Conservation (phyloP, 2,113 vertebrate species). For the Pachycephala philippinensis region DNA sequence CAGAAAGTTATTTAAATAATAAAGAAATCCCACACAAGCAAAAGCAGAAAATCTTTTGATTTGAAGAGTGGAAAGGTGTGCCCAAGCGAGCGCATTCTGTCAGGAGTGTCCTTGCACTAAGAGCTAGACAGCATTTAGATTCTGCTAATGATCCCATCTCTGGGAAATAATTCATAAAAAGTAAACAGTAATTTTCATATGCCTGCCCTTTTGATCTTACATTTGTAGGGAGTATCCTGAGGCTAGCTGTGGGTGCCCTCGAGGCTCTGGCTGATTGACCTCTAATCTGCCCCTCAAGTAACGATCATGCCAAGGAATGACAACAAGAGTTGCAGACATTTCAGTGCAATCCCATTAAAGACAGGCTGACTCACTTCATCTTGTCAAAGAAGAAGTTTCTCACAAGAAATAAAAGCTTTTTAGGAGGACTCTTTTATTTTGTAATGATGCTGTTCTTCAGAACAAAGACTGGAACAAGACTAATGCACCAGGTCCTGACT, state of each 20-base stretch:
- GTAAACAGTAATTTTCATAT: slow-evolving; percentile 47
- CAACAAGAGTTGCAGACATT: slow-evolving; percentile 54
- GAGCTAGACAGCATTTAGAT: slow-evolving; percentile 26
- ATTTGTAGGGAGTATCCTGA: slow-evolving; percentile 48
- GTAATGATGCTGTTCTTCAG: not conserved
- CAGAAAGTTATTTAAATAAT: slow-evolving; percentile 9
- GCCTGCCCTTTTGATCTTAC: slow-evolving; percentile 45
- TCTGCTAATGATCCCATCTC: slow-evolving; percentile 58
- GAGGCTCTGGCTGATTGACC: slow-evolving; percentile 33
- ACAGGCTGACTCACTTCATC: slow-evolving; percentile 3
- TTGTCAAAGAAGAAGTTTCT: slow-evolving; percentile 19
- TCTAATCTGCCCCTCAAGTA: slow-evolving; percentile 43
- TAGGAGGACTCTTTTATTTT: not conserved
- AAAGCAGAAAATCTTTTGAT: not conserved
- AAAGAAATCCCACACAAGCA: not conserved
- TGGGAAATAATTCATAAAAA: slow-evolving; percentile 59
- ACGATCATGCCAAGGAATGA: slow-evolving; percentile 40
- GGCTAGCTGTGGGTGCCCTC: not conserved
- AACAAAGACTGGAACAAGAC: not conserved
- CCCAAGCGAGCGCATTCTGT: not conserved
- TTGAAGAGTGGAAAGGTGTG: not conserved
- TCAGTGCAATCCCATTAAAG: slow-evolving; percentile 35
- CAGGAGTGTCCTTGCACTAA: slow-evolving; percentile 22
- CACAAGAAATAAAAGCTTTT: not conserved
- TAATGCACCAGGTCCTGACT: not conserved